Percentiles rank a stretch among this genome's conserved stretches.
These are phyloP conservation scores for Criorhina ranunculi DNA, from an alignment of 2,888 invertebrate species.

Conservation along the genomic window DNA sequence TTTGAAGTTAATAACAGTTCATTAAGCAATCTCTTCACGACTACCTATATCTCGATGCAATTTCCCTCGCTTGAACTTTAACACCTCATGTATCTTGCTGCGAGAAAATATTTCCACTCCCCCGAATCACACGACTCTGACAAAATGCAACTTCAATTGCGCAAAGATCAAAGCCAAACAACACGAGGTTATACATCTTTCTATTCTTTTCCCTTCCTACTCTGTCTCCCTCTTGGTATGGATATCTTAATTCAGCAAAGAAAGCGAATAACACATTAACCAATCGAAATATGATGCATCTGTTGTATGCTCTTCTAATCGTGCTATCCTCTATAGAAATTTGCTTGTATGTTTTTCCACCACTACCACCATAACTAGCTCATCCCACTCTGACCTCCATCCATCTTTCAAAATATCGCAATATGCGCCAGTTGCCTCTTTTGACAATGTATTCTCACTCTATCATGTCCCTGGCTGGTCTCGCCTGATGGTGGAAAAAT, in stretches of 20 bases:
- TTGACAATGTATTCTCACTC: constrained; percentile 22
- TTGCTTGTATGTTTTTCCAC: constrained; percentile 13
- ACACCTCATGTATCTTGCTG: constrained; percentile 46
- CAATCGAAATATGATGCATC: constrained; percentile 64
- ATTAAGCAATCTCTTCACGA: constrained; percentile 33
- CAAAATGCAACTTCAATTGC: constrained; percentile 47
- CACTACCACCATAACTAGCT: background rate
- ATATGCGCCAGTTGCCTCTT: background rate
- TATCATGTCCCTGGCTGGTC: constrained; percentile 27
- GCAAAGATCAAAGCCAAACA: constrained; percentile 58
- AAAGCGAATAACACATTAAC: constrained; percentile 55
- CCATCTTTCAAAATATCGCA: constrained; percentile 57
- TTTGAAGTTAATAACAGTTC: constrained; percentile 45
- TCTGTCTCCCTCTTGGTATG: constrained; percentile 1
- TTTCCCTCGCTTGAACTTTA: constrained; percentile 61
- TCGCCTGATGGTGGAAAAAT: constrained; percentile 38
- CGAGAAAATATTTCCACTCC: constrained; percentile 29
- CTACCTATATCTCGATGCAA: constrained; percentile 25
- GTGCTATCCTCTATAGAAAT: constrained; percentile 27
- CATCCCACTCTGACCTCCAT: constrained; percentile 73
- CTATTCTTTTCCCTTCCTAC: background rate
- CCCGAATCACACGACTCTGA: constrained; percentile 45
- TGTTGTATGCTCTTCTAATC: constrained; percentile 22
- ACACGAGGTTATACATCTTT: background rate
- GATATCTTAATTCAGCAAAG: constrained; percentile 45